Evolutionary conservation across 30 jellyfish, hydroid and myxozoan species (phyloP), one percentile per base, ranked within the genome.

Genomic region (Catostylus mosaicus): DNA sequence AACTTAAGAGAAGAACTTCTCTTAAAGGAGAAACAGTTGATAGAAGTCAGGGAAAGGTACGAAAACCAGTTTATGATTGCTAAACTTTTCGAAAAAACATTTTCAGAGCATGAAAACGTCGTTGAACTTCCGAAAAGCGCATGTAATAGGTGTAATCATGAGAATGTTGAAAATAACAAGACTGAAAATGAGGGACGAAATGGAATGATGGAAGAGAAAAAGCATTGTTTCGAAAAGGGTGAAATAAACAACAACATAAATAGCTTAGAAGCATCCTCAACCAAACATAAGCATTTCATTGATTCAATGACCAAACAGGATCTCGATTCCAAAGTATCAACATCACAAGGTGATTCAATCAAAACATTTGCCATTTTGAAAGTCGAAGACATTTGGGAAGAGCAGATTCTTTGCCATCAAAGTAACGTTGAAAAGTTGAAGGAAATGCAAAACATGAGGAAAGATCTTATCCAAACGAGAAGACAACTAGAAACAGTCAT

Each of bases 361-460:
- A 56, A 59, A 57, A 71, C 68, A n/a, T 5, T 59, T 61, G 72
- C 79, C 5, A 30, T 77, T 33, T 35, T 60, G 71, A 77, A 60
- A 57, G 23, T 77, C 2, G 79, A 60, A 4, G 88, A 77, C 30
- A 27, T 60, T 9, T 77, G 79, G 78, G 54, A 66, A 34, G 88
- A 60, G 46, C 88, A 77, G 46, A 77, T 77, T 20, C 45, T 72
- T 11, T 77, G 88, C 43, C 79, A 77, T 30, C 54, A 77, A 47
- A 60, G 71, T 54, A 77, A 38, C 57, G 45, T 77, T 5, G 88
- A 77, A 34, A 77, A 77, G 47, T 30, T 77, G 52, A 60, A 61
- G 26, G 88, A 77, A 38, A 33, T 77, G 88, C 88, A 77, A n/a
- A 37, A 8, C 16, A 14, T 77, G 79, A 62, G 88, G 38, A 60